Evolutionary conservation across 2,797 vertebrate species (phyloP), one percentile per base, ranked within the genome.

Genomic region (Trachops cirrhosus): DNA sequence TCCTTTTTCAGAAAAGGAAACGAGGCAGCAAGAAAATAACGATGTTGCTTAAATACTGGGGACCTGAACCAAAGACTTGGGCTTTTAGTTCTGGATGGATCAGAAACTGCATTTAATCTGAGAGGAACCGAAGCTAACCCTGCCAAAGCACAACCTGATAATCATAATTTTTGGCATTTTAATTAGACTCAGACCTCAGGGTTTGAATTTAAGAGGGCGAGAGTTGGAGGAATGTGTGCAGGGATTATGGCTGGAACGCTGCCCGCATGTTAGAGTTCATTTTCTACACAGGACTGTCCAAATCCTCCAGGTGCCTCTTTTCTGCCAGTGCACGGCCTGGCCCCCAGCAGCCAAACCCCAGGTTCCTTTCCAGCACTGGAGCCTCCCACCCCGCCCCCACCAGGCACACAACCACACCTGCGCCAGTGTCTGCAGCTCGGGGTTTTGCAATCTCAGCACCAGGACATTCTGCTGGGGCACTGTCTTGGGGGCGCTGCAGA

Each of bases 191-290:
- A 84, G 88, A 68, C 73, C 48, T 86, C 12, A 24, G 89, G 85
- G 78, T 90, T 75, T 95, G 79, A 94, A 79, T 84, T 91, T 92
- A 92, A 95, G 84, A 95, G 89, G 44, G 70, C 78, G 26, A 68
- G 48, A 77, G 86, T 85, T 94, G 77, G 57, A 95, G 83, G 84
- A 93, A 86, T 50, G 34, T 54, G 68, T 82, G 26, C 59, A 16
- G 18, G 39, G 67, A 80, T 82, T 82, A 50, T 4, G 64, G 84
- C 41, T 93, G 86, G 86, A 91, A 86, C 83, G 75, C 32, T 86
- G 77, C 54, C 85, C 59, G 12, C 41, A 68, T 41, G 70, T n/a
- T 75, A 5, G 6, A 82, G 44, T 78, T 95, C 34, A 21, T 54
- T 80, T 77, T 85, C 77, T 94, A 26, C 62, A 52, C 3, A 19